Base-by-base conservation (phyloP, 2,113 vertebrate species). In the Rhea americana region DNA sequence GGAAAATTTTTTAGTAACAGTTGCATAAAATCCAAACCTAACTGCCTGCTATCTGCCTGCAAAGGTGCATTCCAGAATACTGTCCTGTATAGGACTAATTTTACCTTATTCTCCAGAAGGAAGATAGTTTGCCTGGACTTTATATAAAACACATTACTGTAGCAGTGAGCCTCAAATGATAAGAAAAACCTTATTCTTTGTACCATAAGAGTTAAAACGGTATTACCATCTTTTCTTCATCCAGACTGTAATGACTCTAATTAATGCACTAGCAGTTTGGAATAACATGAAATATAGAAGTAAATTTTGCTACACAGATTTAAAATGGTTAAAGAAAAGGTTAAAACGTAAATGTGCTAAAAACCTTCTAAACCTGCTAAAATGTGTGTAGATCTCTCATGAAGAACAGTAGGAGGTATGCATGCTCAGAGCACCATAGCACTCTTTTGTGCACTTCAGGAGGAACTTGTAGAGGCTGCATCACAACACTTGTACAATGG, bases 381-480 rank as follows among this genome's bases (percentile, higher is more conserved):
- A 35, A 35, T 35, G 35, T 35, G 35, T 35, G 35, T 35, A 25
- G 12, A 0, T 16, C 24, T 13, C 21, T 55, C 61, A 26, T 16
- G 9, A 62, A 63, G 14, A 59, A n/a, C 66, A 47, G 19, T 0
- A 3, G 10, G 45, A 72, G 9, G 12, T 63, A n/a, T 1, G 0
- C 1, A 2, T 4, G 37, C 37, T 87, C 37, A 71, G 16, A n/a
- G 41, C 4, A 12, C 8, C 63, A 26, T 15, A 48, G 65, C 25
- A 5, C 35, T 25, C 26, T 39, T 47, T 53, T 53, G 50, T 32
- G 15, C 13, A 35, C 35, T 35, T 28, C 0, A 45, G 43, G 13
- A 45, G 0, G 26, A 21, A 17, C 13, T 1, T 1, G 21, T 56
- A 19, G 24, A 32, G 17, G 28, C 7, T 11, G 30, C 2, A 1